Evolutionary conservation across 1,140 invertebrate genomes (phyloP), one percentile per base, ranked within the genome.

Genomic region (Nymphalis io): DNA sequence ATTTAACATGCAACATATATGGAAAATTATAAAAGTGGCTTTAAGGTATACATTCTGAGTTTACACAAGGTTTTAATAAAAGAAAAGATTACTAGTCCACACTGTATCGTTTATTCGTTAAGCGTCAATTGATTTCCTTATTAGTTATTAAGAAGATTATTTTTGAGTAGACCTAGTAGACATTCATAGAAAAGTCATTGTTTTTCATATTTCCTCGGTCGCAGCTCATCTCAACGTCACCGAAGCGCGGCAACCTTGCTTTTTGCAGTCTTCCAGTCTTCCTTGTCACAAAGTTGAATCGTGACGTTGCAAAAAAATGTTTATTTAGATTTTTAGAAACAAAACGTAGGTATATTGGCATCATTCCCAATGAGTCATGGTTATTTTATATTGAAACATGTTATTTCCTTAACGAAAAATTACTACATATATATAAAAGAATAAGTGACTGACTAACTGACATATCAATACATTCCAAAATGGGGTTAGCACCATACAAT

Each of bases 221-320:
- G 67, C 42, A 53, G 38, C 48, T 70, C 65, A 65, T 63, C 53
- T 53, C 62, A 72, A 2, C 46, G 55, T 59, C 39, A 59, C n/a
- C 60, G 62, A 61, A 46, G 33, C 74, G 65, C 55, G 33, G 58
- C 48, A 68, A 46, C 75, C 75, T 76, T 76, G 68, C 16, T 62
- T 59, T 27, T 51, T 64, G 55, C n/a, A 33, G 27, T 27, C 23
- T 61, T 23, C 61, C 15, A 61, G 21, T 69, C 60, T 69, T 69
- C 67, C 60, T 69, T n/a, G 60, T 69, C 67, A 18, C 18, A 62
- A 51, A 62, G 2, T 13, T 27, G 21, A 44, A 59, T n/a, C 62
- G 44, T 68, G 66, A 68, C 59, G 15, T n/a, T 11, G 46, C 66
- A 68, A 68, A 61, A 68, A 68, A 6, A 18, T 69, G 67, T 69